Conservation (phyloP, 2,113 vertebrate genomes). For the Chaetorhynchus papuensis region DNA sequence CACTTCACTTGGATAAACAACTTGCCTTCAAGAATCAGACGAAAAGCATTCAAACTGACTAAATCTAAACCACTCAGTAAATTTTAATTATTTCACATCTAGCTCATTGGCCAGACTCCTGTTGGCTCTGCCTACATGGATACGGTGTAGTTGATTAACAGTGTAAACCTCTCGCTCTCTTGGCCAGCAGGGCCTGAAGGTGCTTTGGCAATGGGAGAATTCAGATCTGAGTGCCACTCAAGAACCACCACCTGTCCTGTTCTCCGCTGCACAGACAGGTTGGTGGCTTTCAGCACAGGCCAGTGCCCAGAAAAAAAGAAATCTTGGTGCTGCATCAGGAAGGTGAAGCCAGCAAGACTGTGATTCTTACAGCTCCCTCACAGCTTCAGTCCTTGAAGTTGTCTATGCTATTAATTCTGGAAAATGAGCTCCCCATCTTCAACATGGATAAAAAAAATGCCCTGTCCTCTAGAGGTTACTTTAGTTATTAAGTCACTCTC, state of each 20-base stretch:
- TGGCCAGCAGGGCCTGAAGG: background rate
- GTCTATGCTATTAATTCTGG: background rate
- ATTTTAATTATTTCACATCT: background rate
- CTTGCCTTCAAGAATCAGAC: conserved; percentile 45
- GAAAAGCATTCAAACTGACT: background rate
- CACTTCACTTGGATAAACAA: conserved; percentile 43
- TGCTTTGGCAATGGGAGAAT: background rate
- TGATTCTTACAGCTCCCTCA: background rate
- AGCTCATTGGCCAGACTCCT: background rate
- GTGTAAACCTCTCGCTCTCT: background rate
- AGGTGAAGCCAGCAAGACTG: background rate
- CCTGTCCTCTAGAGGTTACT: background rate
- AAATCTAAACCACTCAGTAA: background rate
- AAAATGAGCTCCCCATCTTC: background rate
- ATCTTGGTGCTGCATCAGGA: background rate
- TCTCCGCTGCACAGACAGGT: background rate
- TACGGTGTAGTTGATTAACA: background rate
- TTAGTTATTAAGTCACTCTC: background rate
- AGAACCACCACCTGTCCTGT: background rate
- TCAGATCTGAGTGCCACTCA: fast-evolving
- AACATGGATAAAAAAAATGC: background rate
- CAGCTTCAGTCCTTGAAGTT: background rate
- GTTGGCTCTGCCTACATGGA: background rate
- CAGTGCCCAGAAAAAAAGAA: background rate
- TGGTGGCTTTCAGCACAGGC: background rate